phyloP scores from a whole-genome alignment of 2,797 vertebrate species.

The Sandelia bainsii region DNA sequence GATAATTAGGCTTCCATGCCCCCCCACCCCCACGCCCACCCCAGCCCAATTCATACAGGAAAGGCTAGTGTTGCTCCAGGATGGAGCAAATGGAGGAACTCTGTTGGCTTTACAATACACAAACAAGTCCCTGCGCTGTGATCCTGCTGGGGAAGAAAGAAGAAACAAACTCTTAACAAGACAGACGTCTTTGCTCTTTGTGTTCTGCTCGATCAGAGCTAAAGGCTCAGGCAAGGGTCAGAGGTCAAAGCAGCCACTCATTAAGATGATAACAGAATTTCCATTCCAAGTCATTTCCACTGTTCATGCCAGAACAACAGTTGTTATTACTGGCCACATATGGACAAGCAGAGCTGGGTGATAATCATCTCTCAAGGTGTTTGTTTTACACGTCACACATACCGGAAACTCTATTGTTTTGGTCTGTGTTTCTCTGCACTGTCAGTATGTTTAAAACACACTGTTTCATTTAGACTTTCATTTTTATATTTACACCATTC shows the following conservation, averaged over 20 bases:
- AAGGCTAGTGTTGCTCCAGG: slow-evolving; percentile 64
- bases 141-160: slow-evolving; percentile 19
- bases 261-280: slow-evolving; percentile 24
- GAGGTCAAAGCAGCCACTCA: slow-evolving; percentile 34
- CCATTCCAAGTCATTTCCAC: slow-evolving; percentile 38
- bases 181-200: slow-evolving; percentile 9
- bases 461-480: neutral
- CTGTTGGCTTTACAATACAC: slow-evolving; percentile 57
- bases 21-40: slow-evolving; percentile 1
- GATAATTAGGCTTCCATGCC: slow-evolving; percentile 40
- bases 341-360: neutral
- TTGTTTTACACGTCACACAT: slow-evolving; percentile 10
- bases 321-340: slow-evolving; percentile 27
- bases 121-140: slow-evolving; percentile 51
- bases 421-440: neutral
- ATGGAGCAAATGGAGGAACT: slow-evolving; percentile 54
- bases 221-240: slow-evolving; percentile 26
- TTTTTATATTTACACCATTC: neutral
- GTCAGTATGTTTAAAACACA: neutral
- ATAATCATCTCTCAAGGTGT: slow-evolving; percentile 5
- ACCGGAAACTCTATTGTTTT: slow-evolving; percentile 3
- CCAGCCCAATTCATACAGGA: slow-evolving; percentile 56
- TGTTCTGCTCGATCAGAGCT: slow-evolving; percentile 25
- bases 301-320: neutral
- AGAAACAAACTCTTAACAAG: slow-evolving; percentile 23